Conservation (phyloP, 2,113 vertebrate species). For the Smithornis capensis region DNA sequence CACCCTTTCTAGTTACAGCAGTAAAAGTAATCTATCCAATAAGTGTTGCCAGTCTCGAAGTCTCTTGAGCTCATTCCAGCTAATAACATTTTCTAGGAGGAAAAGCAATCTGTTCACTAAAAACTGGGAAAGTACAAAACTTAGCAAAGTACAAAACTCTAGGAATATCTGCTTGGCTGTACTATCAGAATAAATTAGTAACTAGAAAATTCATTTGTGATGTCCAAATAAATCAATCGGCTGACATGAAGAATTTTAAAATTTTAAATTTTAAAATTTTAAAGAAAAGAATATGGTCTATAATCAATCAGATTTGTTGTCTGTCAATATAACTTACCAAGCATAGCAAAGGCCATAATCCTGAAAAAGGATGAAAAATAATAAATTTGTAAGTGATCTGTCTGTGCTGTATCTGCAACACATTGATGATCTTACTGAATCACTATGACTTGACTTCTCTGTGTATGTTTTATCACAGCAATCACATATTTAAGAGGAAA, state of each 20-base stretch:
- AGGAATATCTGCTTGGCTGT: not conserved
- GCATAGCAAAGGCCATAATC: not conserved
- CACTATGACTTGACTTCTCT: not conserved
- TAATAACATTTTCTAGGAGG: not conserved
- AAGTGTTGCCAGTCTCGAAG: not conserved
- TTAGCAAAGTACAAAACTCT: not conserved
- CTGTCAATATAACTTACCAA: not conserved
- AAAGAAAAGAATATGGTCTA: not conserved
- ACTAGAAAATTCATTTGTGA: conserved; percentile 21
- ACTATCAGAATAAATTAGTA: not conserved
- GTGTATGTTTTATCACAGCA: not conserved
- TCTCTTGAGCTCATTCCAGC: not conserved
- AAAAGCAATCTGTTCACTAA: not conserved
- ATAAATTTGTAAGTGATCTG: not conserved
- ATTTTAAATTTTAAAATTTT: no score
- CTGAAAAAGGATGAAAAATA: not conserved
- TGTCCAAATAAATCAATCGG: not conserved
- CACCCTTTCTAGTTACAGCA: not conserved
- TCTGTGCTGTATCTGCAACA: not conserved
- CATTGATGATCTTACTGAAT: not conserved
- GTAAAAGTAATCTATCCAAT: not conserved
- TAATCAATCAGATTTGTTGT: not conserved
- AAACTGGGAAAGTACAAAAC: not conserved
- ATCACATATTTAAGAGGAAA: not conserved
- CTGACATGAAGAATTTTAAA: not conserved